Evolutionary conservation across 2,797 vertebrate species (phyloP).

Genomic region (Podarcis lilfordi): DNA sequence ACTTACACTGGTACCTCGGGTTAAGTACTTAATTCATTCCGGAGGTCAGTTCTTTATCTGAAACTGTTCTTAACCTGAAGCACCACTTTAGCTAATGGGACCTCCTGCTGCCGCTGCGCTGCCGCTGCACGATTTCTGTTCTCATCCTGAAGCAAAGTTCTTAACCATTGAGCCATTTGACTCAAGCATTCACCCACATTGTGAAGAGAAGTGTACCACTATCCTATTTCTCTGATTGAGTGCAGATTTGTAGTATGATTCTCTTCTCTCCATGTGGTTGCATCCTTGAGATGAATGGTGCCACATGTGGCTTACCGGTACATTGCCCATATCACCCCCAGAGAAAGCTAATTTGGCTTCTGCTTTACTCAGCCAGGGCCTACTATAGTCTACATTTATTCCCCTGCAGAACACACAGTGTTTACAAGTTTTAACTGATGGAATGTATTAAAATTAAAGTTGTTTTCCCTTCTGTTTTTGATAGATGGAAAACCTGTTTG

Average conservation of each 20-base stretch:
- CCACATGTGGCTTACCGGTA: background rate
- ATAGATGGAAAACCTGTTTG: background rate
- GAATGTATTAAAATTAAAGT: constrained; percentile 1
- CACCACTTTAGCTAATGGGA: too few relatives aligned
- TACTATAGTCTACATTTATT: background rate
- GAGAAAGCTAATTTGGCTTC: background rate
- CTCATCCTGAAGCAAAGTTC: too few relatives aligned
- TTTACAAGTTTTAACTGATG: background rate
- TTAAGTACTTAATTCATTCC: too few relatives aligned
- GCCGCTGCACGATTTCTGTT: too few relatives aligned
- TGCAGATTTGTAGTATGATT: background rate
- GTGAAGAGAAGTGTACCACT: background rate
- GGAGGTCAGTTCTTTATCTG: too few relatives aligned
- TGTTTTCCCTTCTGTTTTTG: background rate
- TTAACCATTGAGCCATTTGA: background rate
- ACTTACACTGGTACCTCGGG: too few relatives aligned
- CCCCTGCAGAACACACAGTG: background rate
- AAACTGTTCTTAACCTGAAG: too few relatives aligned
- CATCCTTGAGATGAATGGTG: background rate
- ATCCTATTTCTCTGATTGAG: background rate
- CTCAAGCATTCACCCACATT: background rate
- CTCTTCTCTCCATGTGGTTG: background rate
- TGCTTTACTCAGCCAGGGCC: background rate
- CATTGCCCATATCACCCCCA: background rate
- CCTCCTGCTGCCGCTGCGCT: too few relatives aligned